These are phyloP conservation scores for Pogona vitticeps DNA, from an alignment of 2,113 vertebrate genomes.

Conservation along the genomic window DNA sequence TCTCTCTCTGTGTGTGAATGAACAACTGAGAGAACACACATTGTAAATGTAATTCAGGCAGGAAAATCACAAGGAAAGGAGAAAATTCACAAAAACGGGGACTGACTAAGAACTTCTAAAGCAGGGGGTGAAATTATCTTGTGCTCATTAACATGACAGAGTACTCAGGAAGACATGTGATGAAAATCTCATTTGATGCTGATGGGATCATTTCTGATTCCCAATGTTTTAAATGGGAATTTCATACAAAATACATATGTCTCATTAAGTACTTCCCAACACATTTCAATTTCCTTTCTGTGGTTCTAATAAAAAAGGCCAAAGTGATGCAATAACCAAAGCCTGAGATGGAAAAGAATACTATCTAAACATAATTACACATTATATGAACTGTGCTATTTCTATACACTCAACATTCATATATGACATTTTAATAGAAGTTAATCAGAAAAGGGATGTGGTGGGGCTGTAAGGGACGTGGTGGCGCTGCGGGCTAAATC, in stretches of 20 bases:
- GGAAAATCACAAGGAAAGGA: constrained; percentile 18
- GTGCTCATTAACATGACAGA: constrained; percentile 42
- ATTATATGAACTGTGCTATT: constrained; percentile 45
- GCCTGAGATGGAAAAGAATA: constrained; percentile 58
- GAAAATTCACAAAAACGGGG: constrained; percentile 40
- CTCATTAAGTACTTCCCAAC: constrained; percentile 45
- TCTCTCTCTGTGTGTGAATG: constrained; percentile 14
- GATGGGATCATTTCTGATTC: constrained; percentile 54
- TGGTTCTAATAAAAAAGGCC: constrained; percentile 55
- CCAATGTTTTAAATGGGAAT: constrained; percentile 50
- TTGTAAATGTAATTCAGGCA: not conserved
- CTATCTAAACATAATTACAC: constrained; percentile 54
- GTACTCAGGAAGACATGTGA: constrained; percentile 38
- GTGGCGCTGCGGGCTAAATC: too few species aligned
- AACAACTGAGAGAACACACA: not conserved
- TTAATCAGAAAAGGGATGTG: too few species aligned
- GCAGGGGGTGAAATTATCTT: constrained; percentile 37
- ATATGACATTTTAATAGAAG: not conserved
- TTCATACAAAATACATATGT: constrained; percentile 51
- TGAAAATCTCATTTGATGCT: constrained; percentile 45
- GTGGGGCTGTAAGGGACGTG: too few species aligned
- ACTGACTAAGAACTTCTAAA: constrained; percentile 34
- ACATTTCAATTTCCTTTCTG: constrained; percentile 66
- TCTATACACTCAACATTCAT: not conserved
- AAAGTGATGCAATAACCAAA: constrained; percentile 52